Evolutionary conservation across 2,113 vertebrate genomes (phyloP), one percentile per base, ranked within the genome.

Genomic region (Alouatta palliata): DNA sequence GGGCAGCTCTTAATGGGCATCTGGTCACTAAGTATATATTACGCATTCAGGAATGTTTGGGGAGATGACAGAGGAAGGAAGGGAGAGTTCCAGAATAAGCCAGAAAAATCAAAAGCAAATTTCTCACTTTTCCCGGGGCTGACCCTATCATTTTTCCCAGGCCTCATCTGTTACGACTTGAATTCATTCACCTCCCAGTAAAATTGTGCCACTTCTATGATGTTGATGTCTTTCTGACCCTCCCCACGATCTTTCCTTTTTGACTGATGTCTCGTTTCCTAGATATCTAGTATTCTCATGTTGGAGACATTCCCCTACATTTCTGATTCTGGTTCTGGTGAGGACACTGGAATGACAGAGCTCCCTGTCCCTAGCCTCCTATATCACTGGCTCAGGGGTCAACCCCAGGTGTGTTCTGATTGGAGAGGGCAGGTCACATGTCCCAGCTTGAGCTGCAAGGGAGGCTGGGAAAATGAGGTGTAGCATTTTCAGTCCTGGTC

Each of bases 381-480:
- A 30, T 1, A 0, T 54, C 37, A 14, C 47, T 2, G 1, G 54
- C 12, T 40, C 13, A 6, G 76, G 58, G 37, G 79, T 35, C 11
- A 23, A 11, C 11, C 70, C 10, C 7, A 2, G 4, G 21, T 8
- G 2, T 0, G 13, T 35, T 37, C 14, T 35, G 54, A 75, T 1
- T 1, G 6, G 3, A 23, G 19, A 45, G n/a, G 79, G 66, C 8
- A 8, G 8, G 35, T 64, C 35, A n/a, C 1, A 1, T 19, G 45
- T 66, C 32, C 21, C 30, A 58, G 61, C 47, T 1, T 16, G 40
- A 68, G 90, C 56, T 75, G 45, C 37, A 87, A 77, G 8, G 23
- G 77, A n/a, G 17, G n/a, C 64, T 13, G n/a, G 81, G 76, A 43
- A 10, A 43, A 52, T 0, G 11, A 19, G 87, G 2, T 25, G 25